These are phyloP conservation scores for Toxotes jaculatrix DNA, from an alignment of 2,113 vertebrate species.

Conservation along the genomic window DNA sequence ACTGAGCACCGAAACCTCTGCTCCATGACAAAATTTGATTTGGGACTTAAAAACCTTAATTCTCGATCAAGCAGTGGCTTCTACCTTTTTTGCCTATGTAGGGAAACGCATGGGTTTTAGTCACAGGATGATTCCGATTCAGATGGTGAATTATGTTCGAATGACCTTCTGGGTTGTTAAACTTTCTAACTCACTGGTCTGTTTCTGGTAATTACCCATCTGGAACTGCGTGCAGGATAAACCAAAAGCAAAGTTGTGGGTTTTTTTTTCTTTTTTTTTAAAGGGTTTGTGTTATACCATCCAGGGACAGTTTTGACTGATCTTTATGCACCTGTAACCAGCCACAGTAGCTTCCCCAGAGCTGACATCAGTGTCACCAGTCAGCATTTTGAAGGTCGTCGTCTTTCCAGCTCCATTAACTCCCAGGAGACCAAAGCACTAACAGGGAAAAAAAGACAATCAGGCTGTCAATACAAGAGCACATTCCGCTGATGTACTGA, in stretches of 20 bases:
- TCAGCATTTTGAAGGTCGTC: conserved; percentile 97
- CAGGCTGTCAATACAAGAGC: neutral
- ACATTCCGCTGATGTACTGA: neutral
- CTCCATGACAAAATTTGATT: conserved; percentile 6
- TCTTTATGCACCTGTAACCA: conserved; percentile 88
- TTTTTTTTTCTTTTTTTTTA: no score
- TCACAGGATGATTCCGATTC: neutral
- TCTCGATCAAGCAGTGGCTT: neutral
- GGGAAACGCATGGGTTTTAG: conserved; percentile 12
- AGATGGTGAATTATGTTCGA: conserved; percentile 7
- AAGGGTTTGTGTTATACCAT: neutral
- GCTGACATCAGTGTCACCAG: conserved; percentile 92
- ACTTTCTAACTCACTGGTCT: conserved; percentile 33
- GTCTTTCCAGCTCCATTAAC: conserved; percentile 98
- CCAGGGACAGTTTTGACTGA: neutral
- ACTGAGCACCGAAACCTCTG: neutral
- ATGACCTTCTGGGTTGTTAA: conserved; percentile 35
- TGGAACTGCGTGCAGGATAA: conserved; percentile 31
- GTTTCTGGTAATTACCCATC: conserved; percentile 17
- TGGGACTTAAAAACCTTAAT: conserved; percentile 11
- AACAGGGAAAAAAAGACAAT: conserved; percentile 43
- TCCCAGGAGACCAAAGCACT: conserved; percentile 98
- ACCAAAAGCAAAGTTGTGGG: conserved; percentile 7
- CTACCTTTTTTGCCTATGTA: neutral
- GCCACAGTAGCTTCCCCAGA: conserved; percentile 91